Evolutionary conservation across 2,888 invertebrate genomes (phyloP).

Genomic region (Pyralis farinalis): DNA sequence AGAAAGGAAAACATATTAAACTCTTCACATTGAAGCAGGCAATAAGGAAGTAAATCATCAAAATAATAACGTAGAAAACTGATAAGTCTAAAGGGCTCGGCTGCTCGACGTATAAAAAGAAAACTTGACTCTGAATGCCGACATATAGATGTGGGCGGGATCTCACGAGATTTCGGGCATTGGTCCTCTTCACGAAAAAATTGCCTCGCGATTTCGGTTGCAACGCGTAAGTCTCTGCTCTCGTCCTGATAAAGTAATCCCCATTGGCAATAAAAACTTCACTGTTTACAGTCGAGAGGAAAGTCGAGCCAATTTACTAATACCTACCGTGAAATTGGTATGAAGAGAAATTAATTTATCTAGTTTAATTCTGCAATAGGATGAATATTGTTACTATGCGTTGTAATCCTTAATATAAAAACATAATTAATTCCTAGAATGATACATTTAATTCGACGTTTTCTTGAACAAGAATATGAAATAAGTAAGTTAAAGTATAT

Average conservation of each 20-base stretch:
- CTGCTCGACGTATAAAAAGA: constrained; percentile 3
- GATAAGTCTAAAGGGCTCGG: constrained; percentile 3
- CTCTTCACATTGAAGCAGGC: background rate
- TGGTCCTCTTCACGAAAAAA: constrained; percentile 23
- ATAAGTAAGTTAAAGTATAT: too few species aligned
- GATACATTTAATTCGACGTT: too few species aligned
- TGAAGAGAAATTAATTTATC: constrained; percentile 21
- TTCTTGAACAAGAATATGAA: too few species aligned
- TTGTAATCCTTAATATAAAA: too few species aligned
- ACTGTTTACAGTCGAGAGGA: constrained; percentile 43
- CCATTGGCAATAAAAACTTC: constrained; percentile 39
- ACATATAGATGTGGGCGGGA: constrained; percentile 2
- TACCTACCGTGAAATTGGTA: constrained; percentile 29
- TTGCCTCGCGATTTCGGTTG: constrained; percentile 48
- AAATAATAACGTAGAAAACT: background rate
- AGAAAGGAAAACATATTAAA: constrained; percentile 20
- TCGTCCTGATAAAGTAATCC: constrained; percentile 44
- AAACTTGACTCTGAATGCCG: constrained; percentile 1
- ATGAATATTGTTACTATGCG: background rate
- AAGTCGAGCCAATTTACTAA: constrained; percentile 40
- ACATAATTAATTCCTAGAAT: too few species aligned
- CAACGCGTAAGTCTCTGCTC: constrained; percentile 35
- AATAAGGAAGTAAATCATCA: background rate
- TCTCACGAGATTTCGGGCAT: constrained; percentile 24
- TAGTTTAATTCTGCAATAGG: background rate